Evolutionary conservation across 2,888 invertebrate species (phyloP), one percentile per base, ranked within the genome.

Genomic region (Agrilus cyanescens): DNA sequence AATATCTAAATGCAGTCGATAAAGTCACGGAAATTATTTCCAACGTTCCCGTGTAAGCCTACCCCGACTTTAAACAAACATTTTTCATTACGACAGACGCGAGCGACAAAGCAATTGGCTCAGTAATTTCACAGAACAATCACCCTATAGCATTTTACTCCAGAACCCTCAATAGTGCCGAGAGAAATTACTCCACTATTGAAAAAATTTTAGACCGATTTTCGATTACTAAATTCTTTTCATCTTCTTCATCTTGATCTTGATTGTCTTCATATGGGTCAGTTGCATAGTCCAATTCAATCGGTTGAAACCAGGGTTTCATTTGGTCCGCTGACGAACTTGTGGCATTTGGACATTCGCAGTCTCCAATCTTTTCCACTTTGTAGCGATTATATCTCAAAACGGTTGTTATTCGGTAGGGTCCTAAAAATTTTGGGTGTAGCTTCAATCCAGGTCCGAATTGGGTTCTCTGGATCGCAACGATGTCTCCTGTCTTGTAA

Each of bases 381-480:
- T 48, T 42, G 41, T 60, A 60, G n/a, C 56, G 38, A 39, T 60
- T 53, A 20, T 56, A 53, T 5, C 49, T 13, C 20, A 53, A 48
- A 1, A 47, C 46, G 33, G 47, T 51, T 29, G 45, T 44, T n/a
- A 60, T 43, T 18, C 46, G 40, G 41, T 62, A 60, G 4, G 60
- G 58, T 2, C 60, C 61, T 12, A 62, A 41, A 41, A 53, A 60
- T 45, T 59, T 59, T 1, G 51, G 36, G 25, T 50, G 45, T 4
- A 60, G 38, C 42, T 62, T 62, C 8, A 56, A 31, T 1, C 56
- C 58, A 8, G 51, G 43, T 1, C 53, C 56, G 46, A 56, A 57
- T 39, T 62, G 59, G 2, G 59, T 58, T 7, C 55, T 40, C 40
- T 58, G 52, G 18, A 60, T 58, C 2, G 58, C 59, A 0, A 59